These are phyloP conservation scores for Caenorhabditis inopinata DNA, from an alignment of 1,140 invertebrate genomes.

Conservation along the genomic window DNA sequence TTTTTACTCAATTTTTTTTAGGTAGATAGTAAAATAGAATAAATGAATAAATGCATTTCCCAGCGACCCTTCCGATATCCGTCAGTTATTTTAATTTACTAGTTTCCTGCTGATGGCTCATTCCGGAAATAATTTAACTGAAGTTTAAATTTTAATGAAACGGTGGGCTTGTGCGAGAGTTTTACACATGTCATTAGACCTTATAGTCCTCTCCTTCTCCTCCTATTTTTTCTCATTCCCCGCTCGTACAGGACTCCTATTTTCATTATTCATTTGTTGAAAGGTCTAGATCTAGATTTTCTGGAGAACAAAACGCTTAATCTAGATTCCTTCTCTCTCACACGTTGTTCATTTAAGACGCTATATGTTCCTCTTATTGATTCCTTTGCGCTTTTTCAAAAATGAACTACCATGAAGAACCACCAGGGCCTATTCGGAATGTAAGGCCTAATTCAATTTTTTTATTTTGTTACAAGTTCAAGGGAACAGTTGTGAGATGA, in stretches of 20 bases:
- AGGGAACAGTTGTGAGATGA: no score
- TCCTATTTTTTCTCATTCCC: neutral
- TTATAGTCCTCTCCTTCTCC: neutral
- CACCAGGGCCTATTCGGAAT: no score
- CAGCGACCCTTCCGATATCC: neutral
- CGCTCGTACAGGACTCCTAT: no score
- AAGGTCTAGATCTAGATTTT: neutral
- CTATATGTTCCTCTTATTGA: neutral
- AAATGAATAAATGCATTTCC: conserved; percentile 5
- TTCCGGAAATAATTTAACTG: conserved; percentile 19
- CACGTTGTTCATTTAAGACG: no score
- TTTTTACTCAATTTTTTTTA: no score
- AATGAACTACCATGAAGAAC: no score
- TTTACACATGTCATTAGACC: conserved; percentile 31
- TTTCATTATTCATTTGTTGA: neutral
- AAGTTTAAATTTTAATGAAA: conserved; percentile 27
- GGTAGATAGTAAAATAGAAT: neutral
- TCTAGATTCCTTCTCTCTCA: neutral
- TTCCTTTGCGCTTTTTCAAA: no score
- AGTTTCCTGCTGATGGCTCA: neutral
- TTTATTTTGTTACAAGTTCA: no score
- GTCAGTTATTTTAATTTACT: conserved; percentile 22
- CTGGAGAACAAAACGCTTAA: neutral
- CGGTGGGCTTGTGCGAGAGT: neutral
- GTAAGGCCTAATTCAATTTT: no score